Evolutionary conservation across 1,140 invertebrate species (phyloP), one percentile per base, ranked within the genome.

Genomic region (Aporrectodea caliginosa): DNA sequence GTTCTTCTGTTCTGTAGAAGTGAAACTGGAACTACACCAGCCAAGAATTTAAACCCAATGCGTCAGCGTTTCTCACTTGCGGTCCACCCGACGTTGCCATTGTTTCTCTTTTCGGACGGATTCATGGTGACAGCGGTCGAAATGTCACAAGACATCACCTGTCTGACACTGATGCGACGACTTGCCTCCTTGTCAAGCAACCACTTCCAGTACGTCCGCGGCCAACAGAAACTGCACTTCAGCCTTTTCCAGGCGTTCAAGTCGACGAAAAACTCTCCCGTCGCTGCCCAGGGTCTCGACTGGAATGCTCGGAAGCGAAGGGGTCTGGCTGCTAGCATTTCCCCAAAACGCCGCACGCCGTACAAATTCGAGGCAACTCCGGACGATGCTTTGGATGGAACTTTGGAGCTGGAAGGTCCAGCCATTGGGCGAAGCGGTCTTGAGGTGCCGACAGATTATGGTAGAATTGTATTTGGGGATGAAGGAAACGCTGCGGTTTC

Each of bases 71-170:
- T 86, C 78, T 88, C 88, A 33, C 80, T 88, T 35, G 81, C 84
- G 30, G 82, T 84, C 35, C 87, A 88, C 81, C 86, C 88, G 0
- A 76, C 80, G 35, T 79, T 87, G 30, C 87, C 88, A 32, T 85
- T 88, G 32, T 73, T 88, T n/a, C 82, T 88, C 1, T 87, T 85
- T 79, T 87, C 86, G 2, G 88, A 88, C 83, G 88, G 88, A 6
- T 88, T 84, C 82, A 81, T 87, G 78, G 87, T 88, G 0, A 87
- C 86, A 31, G 81, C 81, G 14, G 27, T 82, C 29, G 68, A 77
- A 72, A 76, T 82, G 69, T 68, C 69, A 32, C 34, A 72, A 31
- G 34, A 72, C 68, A 69, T 80, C 35, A 32, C 33, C n/a, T 69
- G 73, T 16, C 31, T 79, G 32, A 32, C 35, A n/a, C 31, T 79